Base-by-base conservation (phyloP, 2,113 vertebrate genomes). In the Leiothrix lutea region DNA sequence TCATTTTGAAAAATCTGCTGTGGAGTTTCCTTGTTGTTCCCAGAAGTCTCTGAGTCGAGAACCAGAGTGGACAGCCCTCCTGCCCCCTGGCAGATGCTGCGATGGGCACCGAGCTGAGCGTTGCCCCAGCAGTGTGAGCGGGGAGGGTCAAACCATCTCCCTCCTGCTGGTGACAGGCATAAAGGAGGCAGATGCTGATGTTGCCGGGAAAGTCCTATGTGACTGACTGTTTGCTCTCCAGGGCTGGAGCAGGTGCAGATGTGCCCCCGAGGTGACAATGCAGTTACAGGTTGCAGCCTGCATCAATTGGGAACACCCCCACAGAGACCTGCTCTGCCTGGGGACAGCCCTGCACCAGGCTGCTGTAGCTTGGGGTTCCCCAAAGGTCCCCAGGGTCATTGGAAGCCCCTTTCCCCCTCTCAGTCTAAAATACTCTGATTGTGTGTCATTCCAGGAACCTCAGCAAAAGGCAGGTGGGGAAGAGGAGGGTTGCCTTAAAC, bases 11-110 rank as follows among this genome's bases (percentile, higher is more conserved):
- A 18, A 66, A 71, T 35, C 44, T 66, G 16, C 65, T 48, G 48
- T 17, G 45, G 14, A 35, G 36, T 75, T 67, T 74, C 51, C 56
- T 67, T 75, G 23, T 25, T 58, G 62, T 67, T 53, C 44, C 70
- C 44, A 28, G 19, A 15, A 47, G 42, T 5, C 14, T 31, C 36
- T 16, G 85, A 21, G 24, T 28, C 0, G 0, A 44, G 50, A 35
- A n/a, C 2, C 38, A 0, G 13, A 31, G 57, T 11, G 62, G 25
- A 5, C 2, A 6, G 67, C 21, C 2, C 22, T n/a, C 35, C 35
- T 61, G 33, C 26, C 4, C 2, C 0, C 5, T 0, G 2, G 31
- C 22, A 4, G 2, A 0, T 0, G 2, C 38, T 44, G 15, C 1
- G 5, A 1, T 3, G 40, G 36, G 23, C 5, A 1, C 10, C 1